Evolutionary conservation across 2,888 invertebrate species (phyloP).

Genomic region (Maniola hyperantus): DNA sequence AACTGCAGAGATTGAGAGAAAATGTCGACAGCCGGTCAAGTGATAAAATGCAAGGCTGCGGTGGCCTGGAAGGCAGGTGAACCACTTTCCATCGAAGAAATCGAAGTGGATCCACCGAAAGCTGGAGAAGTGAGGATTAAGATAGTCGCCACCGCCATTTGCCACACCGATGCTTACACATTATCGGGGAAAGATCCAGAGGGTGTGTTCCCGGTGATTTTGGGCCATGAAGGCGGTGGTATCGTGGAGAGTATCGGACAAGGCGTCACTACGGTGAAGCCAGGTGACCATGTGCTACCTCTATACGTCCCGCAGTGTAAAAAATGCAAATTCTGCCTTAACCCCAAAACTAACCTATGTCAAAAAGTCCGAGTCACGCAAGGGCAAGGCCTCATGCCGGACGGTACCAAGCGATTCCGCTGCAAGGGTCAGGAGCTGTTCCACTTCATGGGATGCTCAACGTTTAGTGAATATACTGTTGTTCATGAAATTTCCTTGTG

Average conservation of each 20-base stretch:
- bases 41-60: constrained; percentile 96
- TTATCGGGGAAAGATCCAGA: constrained; percentile 94
- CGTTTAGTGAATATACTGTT: constrained; percentile 97
- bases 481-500: constrained; percentile 97
- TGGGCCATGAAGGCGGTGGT: constrained; percentile 98
- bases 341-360: constrained; percentile 98
- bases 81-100: constrained; percentile 93
- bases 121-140: constrained; percentile 95
- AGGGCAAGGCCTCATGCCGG: constrained; percentile 95
- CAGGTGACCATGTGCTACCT: constrained; percentile 98
- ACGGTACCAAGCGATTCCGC: constrained; percentile 93
- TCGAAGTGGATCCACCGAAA: constrained; percentile 97
- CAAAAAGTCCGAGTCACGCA: constrained; percentile 94
- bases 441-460: constrained; percentile 99
- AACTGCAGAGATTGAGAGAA: constrained; percentile 32
- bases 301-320: constrained; percentile 98
- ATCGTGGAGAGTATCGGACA: constrained; percentile 98
- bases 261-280: constrained; percentile 92
- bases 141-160: constrained; percentile 90
- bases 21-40: constrained; percentile 82
- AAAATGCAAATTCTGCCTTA: constrained; percentile 97
- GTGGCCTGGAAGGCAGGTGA: constrained; percentile 98
- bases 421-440: constrained; percentile 88
- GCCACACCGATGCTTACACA: constrained; percentile 97
- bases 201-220: constrained; percentile 94